These are phyloP conservation scores for Folsomia manolachei DNA, from an alignment of 2,888 invertebrate species.

Conservation along the genomic window DNA sequence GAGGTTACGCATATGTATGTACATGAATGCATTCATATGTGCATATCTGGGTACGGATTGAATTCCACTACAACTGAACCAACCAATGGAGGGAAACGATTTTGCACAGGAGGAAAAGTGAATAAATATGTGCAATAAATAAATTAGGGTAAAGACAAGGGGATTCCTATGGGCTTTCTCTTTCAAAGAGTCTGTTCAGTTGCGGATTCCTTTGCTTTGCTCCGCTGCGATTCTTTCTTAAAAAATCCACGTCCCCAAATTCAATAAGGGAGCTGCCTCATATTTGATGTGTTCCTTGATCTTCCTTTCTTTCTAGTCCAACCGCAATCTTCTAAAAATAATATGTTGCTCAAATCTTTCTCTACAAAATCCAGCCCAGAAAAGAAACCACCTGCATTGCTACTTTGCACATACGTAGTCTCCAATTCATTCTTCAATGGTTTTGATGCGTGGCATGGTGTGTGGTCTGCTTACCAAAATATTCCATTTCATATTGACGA, in stretches of 20 bases:
- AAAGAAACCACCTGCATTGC: no score
- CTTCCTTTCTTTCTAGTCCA: neutral
- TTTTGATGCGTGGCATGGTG: neutral
- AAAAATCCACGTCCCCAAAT: constrained; percentile 12
- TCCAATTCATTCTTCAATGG: no score
- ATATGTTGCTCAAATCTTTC: neutral
- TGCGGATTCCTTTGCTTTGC: neutral
- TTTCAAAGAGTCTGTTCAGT: neutral
- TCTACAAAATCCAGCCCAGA: neutral
- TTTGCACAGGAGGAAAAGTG: constrained; percentile 5
- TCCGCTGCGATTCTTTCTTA: neutral
- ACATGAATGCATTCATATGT: no score
- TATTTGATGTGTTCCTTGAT: neutral
- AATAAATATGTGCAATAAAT: constrained; percentile 22
- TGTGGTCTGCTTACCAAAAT: no score
- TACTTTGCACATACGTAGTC: neutral
- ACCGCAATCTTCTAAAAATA: neutral
- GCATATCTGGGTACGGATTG: no score
- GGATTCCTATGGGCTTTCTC: constrained; percentile 9
- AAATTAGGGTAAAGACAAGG: constrained; percentile 21
- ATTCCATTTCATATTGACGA: neutral
- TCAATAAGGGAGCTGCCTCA: constrained; percentile 8
- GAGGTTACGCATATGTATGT: no score
- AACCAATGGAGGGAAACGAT: neutral
- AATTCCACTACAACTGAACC: no score